These are phyloP conservation scores for Patella pellucida DNA, from an alignment of 2,888 invertebrate genomes.

Conservation along the genomic window DNA sequence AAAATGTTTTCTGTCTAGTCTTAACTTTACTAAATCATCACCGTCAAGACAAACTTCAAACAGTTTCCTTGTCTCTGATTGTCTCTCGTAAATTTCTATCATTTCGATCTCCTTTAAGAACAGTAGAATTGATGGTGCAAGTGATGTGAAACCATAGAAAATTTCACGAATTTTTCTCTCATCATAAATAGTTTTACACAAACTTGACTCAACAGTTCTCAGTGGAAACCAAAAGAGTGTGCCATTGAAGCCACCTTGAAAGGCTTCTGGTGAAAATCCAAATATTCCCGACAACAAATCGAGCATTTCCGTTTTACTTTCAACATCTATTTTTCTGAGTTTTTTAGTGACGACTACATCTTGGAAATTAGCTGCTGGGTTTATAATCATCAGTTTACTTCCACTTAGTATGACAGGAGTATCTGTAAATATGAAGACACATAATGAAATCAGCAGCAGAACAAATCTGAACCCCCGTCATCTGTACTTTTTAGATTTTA, in stretches of 20 bases:
- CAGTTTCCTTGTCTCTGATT: background rate
- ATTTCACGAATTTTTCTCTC: conserved; percentile 46
- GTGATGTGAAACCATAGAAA: conserved; percentile 50
- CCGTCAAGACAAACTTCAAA: conserved; percentile 19
- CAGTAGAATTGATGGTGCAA: conserved; percentile 55
- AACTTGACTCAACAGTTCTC: conserved; percentile 44
- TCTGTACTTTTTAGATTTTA: too few relatives aligned
- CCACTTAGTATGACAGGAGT: conserved; percentile 60
- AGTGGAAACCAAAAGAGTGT: conserved; percentile 66
- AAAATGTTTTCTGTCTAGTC: conserved; percentile 16
- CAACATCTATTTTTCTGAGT: conserved; percentile 7
- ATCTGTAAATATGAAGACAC: conserved; percentile 43
- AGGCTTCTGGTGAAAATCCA: conserved; percentile 35
- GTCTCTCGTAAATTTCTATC: conserved; percentile 44
- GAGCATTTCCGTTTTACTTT: conserved; percentile 31
- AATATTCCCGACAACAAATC: conserved; percentile 49
- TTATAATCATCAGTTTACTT: conserved; percentile 52
- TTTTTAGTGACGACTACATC: conserved; percentile 13
- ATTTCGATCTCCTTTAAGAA: conserved; percentile 59
- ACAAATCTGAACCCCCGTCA: too few relatives aligned
- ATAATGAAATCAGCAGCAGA: background rate
- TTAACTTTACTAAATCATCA: background rate
- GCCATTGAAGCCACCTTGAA: conserved; percentile 45
- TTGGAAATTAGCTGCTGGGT: conserved; percentile 45
- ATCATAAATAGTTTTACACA: conserved; percentile 53